A percentile compares a stretch with the other conserved stretches of the same genome.
Evolutionary conservation across 2,797 vertebrate species (phyloP).

Genomic region (Neopelma chrysocephalum): DNA sequence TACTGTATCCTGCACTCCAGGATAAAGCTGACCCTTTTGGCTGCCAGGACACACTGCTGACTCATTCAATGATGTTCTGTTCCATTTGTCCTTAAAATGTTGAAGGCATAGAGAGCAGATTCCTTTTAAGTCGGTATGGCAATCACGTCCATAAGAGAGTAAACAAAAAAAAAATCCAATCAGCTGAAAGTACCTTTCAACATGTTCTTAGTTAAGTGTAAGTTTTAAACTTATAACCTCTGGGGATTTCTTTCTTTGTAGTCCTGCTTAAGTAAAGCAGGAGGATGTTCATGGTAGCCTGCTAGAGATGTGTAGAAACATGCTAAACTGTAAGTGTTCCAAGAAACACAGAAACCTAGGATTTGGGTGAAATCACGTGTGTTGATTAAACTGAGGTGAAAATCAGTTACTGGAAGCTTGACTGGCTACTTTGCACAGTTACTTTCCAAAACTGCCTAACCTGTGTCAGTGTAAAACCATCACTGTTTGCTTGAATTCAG

Average conservation of each 20-base stretch:
- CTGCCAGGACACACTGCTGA: not conserved
- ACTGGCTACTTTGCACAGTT: not conserved
- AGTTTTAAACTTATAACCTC: not conserved
- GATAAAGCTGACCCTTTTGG: not conserved
- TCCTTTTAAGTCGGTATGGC: not conserved
- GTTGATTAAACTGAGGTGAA: not conserved
- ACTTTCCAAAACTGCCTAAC: not conserved
- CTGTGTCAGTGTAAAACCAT: not conserved
- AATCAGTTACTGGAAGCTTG: not conserved
- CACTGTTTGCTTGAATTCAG: not conserved
- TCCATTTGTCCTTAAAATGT: not conserved
- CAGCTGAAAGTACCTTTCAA: not conserved
- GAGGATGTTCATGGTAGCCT: not conserved
- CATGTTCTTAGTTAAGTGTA: not conserved
- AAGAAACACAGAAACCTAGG: not conserved
- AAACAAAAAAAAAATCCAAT: not conserved
- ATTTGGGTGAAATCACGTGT: not conserved
- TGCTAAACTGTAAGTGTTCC: not conserved
- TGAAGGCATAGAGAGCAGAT: not conserved
- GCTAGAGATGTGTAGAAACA: not conserved
- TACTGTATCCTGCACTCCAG: not conserved
- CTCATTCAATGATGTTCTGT: not conserved
- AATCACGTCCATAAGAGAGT: not conserved
- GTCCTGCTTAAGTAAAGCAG: not conserved
- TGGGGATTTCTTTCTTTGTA: not conserved